These are phyloP conservation scores for Tolypeutes matacus DNA, from an alignment of 2,797 vertebrate genomes.

Conservation along the genomic window DNA sequence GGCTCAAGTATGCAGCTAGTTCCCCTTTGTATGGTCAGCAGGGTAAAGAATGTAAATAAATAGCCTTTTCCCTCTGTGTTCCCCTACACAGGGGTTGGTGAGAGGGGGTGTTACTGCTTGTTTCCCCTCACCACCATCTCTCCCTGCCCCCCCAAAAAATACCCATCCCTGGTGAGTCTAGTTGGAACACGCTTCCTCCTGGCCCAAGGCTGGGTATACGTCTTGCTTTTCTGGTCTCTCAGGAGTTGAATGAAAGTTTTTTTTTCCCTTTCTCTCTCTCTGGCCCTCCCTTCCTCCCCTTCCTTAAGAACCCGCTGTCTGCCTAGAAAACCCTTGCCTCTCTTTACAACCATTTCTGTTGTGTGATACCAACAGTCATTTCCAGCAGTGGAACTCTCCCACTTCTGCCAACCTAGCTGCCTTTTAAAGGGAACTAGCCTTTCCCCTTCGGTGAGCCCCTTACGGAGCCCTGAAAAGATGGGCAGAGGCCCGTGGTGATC, in stretches of 20 bases:
- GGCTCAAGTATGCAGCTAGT: neutral
- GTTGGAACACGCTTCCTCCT: neutral
- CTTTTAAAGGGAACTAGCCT: slow-evolving; percentile 61
- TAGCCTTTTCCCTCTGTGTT: neutral
- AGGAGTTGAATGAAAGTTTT: slow-evolving; percentile 50
- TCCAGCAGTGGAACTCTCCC: slow-evolving; percentile 57
- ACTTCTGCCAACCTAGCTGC: slow-evolving; percentile 65
- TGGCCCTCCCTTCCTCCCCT: neutral
- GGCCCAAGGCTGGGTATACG: slow-evolving; percentile 51
- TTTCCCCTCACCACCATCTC: neutral
- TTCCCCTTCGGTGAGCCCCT: neutral
- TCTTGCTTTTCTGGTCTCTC: slow-evolving; percentile 72
- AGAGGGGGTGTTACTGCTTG: neutral
- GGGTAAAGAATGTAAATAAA: slow-evolving; percentile 57
- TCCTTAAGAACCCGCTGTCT: slow-evolving; percentile 18
- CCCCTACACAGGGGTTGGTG: neutral
- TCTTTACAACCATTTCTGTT: slow-evolving; percentile 50
- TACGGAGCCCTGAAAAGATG: slow-evolving; percentile 35
- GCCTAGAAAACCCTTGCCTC: slow-evolving; percentile 17
- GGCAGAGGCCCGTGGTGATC: slow-evolving; percentile 3
- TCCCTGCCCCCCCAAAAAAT: neutral
- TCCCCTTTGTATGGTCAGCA: slow-evolving; percentile 20
- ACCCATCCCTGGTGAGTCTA: slow-evolving; percentile 37
- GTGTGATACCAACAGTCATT: slow-evolving; percentile 60
- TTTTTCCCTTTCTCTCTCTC: slow-evolving; percentile 61